phyloP scores from a whole-genome alignment of 23 tunicate species.

The Diplosoma virens region DNA sequence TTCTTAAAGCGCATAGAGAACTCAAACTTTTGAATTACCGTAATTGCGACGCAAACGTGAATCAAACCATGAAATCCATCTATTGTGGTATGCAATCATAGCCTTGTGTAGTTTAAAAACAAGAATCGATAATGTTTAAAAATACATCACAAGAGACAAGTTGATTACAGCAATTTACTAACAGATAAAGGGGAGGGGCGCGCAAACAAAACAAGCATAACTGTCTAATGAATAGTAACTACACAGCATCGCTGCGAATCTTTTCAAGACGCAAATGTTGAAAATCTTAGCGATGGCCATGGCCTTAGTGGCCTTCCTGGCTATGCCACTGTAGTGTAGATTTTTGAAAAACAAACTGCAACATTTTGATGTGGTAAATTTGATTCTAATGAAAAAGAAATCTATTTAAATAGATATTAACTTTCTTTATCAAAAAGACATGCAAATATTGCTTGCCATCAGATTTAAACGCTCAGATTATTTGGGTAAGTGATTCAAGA shows the following conservation, averaged over 20 bases:
- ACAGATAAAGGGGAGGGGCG: too few relatives aligned
- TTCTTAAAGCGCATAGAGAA: neutral
- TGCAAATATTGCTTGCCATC: too few relatives aligned
- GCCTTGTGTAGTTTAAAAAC: neutral
- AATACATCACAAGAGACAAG: neutral
- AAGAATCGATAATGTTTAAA: neutral
- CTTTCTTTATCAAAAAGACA: too few relatives aligned
- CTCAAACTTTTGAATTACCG: neutral
- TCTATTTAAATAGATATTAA: too few relatives aligned
- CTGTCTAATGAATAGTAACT: too few relatives aligned
- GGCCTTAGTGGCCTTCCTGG: neutral
- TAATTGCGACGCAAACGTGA: neutral
- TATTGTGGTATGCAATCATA: neutral
- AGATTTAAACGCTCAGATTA: too few relatives aligned
- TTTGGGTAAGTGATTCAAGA: too few relatives aligned
- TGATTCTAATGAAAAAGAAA: too few relatives aligned
- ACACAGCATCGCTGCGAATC: too few relatives aligned
- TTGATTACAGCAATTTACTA: neutral
- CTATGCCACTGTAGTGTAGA: neutral
- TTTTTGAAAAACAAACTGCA: too few relatives aligned
- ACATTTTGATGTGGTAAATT: too few relatives aligned
- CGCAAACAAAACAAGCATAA: too few relatives aligned
- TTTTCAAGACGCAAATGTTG: neutral
- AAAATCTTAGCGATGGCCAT: neutral
- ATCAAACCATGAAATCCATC: neutral